Evolutionary conservation across 2,888 invertebrate genomes (phyloP).

Genomic region (Agrotis puta): DNA sequence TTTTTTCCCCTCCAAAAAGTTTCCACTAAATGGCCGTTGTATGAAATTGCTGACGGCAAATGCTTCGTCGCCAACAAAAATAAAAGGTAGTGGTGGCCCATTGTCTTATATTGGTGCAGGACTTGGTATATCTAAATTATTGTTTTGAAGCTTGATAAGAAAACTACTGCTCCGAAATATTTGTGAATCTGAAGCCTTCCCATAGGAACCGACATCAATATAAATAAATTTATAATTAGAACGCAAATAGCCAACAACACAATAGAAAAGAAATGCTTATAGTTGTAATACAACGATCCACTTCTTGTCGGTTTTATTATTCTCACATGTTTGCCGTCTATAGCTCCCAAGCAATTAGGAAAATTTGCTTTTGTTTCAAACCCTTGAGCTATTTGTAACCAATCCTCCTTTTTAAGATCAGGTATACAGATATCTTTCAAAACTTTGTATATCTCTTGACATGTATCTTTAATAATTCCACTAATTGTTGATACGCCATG

Average conservation of each 20-base stretch:
- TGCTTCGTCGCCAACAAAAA: slow-evolving; percentile 12
- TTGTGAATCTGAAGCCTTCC: neutral
- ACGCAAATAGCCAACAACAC: slow-evolving; percentile 1
- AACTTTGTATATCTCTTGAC: too few relatives aligned
- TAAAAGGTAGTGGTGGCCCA: slow-evolving; percentile 1
- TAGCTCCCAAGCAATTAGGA: neutral
- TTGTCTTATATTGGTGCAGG: neutral
- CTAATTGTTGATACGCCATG: too few relatives aligned
- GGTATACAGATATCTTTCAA: too few relatives aligned
- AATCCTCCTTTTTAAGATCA: too few relatives aligned
- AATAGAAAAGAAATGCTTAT: neutral
- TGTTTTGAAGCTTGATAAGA: neutral
- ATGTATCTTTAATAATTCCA: too few relatives aligned
- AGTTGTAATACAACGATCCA: slow-evolving; percentile 1
- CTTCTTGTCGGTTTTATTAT: neutral
- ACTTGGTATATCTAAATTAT: slow-evolving; percentile 1
- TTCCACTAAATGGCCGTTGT: neutral
- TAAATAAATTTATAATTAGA: slow-evolving; percentile 41
- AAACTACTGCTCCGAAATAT: neutral
- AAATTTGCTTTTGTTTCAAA: neutral
- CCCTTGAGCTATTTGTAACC: neutral
- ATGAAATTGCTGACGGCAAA: slow-evolving; percentile 2
- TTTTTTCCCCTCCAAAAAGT: neutral
- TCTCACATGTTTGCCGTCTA: slow-evolving; percentile 1
- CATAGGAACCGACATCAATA: slow-evolving; percentile 28